Evolutionary conservation across 2,888 invertebrate genomes (phyloP).

Genomic region (Lepidocyrtinus sp.): DNA sequence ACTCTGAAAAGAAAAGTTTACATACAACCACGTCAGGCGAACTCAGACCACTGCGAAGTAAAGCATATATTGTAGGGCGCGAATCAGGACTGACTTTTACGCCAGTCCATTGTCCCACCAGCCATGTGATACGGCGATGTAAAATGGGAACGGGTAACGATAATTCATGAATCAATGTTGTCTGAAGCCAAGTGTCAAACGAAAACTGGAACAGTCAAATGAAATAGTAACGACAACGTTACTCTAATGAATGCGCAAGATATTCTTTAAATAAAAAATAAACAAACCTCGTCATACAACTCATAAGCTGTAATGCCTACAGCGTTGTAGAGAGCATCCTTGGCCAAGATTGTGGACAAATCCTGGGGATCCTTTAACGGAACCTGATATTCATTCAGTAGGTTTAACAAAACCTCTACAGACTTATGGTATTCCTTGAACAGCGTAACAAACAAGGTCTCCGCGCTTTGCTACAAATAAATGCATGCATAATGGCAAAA

Average conservation of each 20-base stretch:
- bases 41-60: constrained; percentile 82
- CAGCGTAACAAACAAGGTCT: constrained; percentile 86
- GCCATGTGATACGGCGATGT: constrained; percentile 86
- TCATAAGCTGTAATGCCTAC: constrained; percentile 91
- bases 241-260: no score
- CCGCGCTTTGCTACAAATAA: constrained; percentile 84
- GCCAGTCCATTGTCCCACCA: constrained; percentile 82
- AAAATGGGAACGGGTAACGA: constrained; percentile 87
- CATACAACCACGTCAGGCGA: constrained; percentile 88
- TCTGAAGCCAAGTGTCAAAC: constrained; percentile 93
- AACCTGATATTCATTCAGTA: constrained; percentile 80
- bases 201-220: constrained; percentile 85
- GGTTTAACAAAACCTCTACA: constrained; percentile 82
- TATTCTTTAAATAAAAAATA: no score
- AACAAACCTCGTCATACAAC: constrained; percentile 87
- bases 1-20: no score
- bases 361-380: constrained; percentile 80
- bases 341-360: constrained; percentile 84
- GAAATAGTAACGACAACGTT: neutral
- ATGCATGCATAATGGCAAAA: constrained; percentile 17
- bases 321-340: constrained; percentile 95
- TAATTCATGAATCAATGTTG: constrained; percentile 85
- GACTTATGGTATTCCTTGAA: constrained; percentile 85
- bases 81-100: constrained; percentile 86
- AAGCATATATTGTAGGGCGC: constrained; percentile 86